phyloP scores from a whole-genome alignment of 2,113 vertebrate genomes.

The Saccopteryx bilineata region DNA sequence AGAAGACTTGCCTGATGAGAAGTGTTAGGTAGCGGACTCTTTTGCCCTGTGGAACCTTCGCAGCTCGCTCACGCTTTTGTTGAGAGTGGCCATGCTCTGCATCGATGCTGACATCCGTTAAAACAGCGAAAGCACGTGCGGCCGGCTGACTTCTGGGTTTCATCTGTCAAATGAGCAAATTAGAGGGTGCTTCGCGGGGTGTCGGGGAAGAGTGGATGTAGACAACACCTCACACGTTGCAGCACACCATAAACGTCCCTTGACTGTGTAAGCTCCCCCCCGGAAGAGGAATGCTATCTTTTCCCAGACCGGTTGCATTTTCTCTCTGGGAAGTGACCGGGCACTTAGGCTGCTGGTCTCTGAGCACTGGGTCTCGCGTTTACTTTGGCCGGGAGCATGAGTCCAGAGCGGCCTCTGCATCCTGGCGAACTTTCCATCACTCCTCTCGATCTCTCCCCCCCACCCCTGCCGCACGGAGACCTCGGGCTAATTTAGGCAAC shows the following conservation, averaged over 20 bases:
- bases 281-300: not conserved
- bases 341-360: too few relatives aligned
- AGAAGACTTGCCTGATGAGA: not conserved
- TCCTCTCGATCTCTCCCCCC: not conserved
- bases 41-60: not conserved
- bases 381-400: not conserved
- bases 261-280: not conserved
- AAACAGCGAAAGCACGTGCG: not conserved
- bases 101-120: not conserved
- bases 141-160: not conserved
- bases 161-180: not conserved
- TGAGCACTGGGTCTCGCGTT: not conserved
- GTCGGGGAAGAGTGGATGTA: not conserved
- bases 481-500: not conserved
- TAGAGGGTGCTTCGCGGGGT: not conserved
- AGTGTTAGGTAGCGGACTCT: not conserved
- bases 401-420: not conserved
- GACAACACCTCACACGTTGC: not conserved
- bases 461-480: too few relatives aligned
- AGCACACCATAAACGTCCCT: fast-evolving
- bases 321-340: not conserved
- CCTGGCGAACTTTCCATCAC: too few relatives aligned
- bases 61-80: not conserved
- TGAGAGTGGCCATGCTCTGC: not conserved
- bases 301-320: not conserved